Conservation (phyloP, 2,888 invertebrate genomes). For the Myathropa florea region DNA sequence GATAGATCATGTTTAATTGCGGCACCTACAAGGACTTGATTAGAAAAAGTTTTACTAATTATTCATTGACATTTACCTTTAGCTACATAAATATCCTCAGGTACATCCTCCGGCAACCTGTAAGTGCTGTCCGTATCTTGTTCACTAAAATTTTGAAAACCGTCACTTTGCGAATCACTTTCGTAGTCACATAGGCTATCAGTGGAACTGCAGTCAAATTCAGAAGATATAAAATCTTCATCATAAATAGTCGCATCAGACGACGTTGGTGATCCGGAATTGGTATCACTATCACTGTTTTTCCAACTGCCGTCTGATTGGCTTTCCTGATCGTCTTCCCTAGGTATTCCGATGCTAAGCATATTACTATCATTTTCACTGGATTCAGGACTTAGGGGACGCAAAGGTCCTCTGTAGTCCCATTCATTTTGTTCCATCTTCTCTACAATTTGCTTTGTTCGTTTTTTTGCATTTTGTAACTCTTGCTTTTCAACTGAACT, state of each 20-base stretch:
- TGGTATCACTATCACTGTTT: background rate
- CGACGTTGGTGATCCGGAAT: background rate
- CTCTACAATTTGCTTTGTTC: background rate
- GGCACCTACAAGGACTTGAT: conserved; percentile 67
- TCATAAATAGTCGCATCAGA: background rate
- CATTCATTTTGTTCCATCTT: background rate
- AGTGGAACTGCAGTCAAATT: background rate
- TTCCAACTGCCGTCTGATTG: background rate
- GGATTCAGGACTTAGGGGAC: background rate
- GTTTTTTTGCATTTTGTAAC: background rate
- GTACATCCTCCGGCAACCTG: conserved; percentile 70
- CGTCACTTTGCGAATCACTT: background rate
- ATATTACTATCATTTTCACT: background rate
- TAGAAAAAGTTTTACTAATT: background rate
- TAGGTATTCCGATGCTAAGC: no score
- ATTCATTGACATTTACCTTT: conserved; percentile 65
- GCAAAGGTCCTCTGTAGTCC: background rate
- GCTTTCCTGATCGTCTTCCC: background rate
- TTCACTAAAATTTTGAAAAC: background rate
- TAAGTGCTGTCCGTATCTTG: conserved; percentile 31
- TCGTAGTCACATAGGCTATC: background rate
- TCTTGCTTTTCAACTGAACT: background rate
- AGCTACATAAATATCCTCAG: conserved; percentile 75
- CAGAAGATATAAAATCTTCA: background rate
- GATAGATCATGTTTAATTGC: conserved; percentile 73